Conservation (phyloP, 2,888 invertebrate genomes). For the Thereva unica region DNA sequence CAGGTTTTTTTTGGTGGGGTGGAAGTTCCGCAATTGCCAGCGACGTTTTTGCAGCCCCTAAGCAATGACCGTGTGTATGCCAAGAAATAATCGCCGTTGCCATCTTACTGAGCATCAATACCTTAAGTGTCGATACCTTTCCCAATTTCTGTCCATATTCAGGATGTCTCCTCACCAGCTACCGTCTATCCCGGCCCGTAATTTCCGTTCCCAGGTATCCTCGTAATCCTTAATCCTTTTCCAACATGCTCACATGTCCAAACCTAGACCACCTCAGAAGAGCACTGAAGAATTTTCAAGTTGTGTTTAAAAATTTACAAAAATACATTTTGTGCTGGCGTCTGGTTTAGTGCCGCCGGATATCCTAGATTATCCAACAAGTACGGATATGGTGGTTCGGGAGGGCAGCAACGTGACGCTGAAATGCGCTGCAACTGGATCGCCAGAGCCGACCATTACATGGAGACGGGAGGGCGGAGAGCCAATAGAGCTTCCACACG, state of each 20-base stretch:
- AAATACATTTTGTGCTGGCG: constrained; percentile 42
- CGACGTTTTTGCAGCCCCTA: constrained; percentile 22
- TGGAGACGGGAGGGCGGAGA: constrained; percentile 86
- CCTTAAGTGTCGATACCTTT: neutral
- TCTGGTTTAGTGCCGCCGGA: constrained; percentile 75
- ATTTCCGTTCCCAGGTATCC: neutral
- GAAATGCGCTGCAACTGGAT: constrained; percentile 84
- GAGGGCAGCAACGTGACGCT: constrained; percentile 88
- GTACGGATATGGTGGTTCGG: constrained; percentile 82
- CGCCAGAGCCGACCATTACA: constrained; percentile 82
- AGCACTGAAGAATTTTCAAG: constrained; percentile 34
- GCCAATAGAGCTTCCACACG: constrained; percentile 71
- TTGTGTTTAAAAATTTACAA: constrained; percentile 41
- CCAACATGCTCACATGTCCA: constrained; percentile 21
- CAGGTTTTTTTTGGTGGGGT: constrained; percentile 26
- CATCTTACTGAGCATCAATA: constrained; percentile 19
- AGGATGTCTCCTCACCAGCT: neutral
- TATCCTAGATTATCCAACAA: constrained; percentile 82
- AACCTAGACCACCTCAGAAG: neutral
- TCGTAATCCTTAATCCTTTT: constrained; percentile 12
- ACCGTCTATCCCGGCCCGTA: too few species aligned
- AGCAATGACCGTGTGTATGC: constrained; percentile 1
- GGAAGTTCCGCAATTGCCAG: constrained; percentile 17
- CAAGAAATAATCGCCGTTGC: constrained; percentile 10
- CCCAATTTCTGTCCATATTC: neutral